Percentiles rank a stretch among this genome's conserved stretches.
Evolutionary conservation across 2,797 vertebrate genomes (phyloP).

Genomic region (Hybognathus amarus): DNA sequence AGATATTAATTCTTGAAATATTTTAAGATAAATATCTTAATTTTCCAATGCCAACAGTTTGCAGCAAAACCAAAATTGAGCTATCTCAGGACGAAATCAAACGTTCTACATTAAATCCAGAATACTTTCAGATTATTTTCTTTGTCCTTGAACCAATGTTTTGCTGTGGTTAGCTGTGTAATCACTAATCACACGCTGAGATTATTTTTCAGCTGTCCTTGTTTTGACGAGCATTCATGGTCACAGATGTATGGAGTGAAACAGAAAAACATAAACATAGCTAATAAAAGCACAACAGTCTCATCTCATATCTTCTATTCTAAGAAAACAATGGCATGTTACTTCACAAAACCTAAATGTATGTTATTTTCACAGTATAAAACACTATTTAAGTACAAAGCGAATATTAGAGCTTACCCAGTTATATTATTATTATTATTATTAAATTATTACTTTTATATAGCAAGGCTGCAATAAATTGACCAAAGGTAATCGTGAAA

Average conservation of each 20-base stretch:
- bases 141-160: background rate
- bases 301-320: background rate
- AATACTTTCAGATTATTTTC: no score
- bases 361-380: background rate
- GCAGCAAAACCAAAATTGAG: background rate
- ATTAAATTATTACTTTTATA: background rate
- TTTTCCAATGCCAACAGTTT: background rate
- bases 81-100: background rate
- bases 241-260: background rate
- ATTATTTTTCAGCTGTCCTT: background rate
- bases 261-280: background rate
- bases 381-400: background rate
- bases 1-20: background rate
- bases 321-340: background rate
- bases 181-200: background rate
- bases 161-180: background rate
- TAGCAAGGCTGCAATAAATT: no score
- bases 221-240: constrained; percentile 18
- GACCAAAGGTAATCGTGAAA: no score
- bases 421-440: background rate
- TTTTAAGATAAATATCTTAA: background rate
- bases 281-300: background rate
- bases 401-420: background rate
- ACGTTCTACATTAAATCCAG: background rate
- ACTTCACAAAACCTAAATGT: background rate